phyloP scores from a whole-genome alignment of 2,113 vertebrate species.

The Neolamprologus longior region DNA sequence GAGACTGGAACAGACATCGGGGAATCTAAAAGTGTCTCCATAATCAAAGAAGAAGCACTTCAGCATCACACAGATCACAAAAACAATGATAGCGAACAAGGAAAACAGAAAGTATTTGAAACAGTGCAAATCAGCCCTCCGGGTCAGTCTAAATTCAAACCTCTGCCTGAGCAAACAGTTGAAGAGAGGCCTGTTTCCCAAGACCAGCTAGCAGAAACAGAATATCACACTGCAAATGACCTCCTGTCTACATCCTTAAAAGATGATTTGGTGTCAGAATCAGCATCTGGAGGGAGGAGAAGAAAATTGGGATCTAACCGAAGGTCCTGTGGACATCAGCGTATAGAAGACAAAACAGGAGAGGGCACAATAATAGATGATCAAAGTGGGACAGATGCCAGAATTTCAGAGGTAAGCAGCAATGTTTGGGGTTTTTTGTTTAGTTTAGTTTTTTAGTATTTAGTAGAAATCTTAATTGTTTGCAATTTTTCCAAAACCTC shows the following conservation, averaged over 20 bases:
- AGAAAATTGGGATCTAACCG: conserved; percentile 70
- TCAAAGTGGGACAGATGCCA: neutral
- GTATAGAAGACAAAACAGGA: neutral
- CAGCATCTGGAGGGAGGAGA: conserved; percentile 10
- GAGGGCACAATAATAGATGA: neutral
- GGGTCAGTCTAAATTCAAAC: neutral
- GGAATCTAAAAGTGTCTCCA: neutral
- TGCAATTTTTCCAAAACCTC: neutral
- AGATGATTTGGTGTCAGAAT: neutral
- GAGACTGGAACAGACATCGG: neutral
- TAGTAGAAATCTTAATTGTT: neutral
- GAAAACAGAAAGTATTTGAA: neutral
- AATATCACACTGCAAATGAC: neutral
- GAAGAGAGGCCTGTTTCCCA: neutral
- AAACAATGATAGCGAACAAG: neutral
- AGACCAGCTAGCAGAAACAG: neutral
- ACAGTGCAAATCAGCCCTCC: neutral
- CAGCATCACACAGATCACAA: neutral
- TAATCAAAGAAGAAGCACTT: neutral
- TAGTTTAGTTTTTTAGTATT: neutral
- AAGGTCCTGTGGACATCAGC: conserved; percentile 27
- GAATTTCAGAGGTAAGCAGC: conserved; percentile 37
- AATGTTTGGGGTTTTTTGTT: accelerated
- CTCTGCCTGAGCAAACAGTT: neutral
- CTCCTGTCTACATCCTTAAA: neutral